Conservation (phyloP, 2,113 vertebrate genomes). For the Hippocampus mohnikei region DNA sequence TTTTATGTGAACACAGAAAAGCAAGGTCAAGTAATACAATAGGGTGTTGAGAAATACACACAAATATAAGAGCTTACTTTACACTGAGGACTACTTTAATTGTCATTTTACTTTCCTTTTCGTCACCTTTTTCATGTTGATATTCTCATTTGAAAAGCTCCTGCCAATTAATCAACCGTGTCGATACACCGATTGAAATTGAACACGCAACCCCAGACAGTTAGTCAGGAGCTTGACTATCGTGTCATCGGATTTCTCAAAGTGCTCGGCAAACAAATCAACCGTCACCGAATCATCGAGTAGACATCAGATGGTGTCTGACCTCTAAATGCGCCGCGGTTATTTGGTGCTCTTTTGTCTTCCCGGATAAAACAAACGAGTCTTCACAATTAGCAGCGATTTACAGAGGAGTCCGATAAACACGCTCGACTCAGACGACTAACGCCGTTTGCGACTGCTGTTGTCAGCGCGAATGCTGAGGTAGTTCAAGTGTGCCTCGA, state of each 20-base stretch:
- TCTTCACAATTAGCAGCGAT: not conserved
- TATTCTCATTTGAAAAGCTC: not conserved
- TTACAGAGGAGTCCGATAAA: constrained; percentile 13
- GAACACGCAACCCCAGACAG: constrained; percentile 3
- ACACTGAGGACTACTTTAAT: not conserved
- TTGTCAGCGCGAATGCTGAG: not conserved
- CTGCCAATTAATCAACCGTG: not conserved
- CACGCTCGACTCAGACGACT: not conserved
- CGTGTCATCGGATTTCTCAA: not conserved
- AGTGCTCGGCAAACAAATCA: constrained; percentile 14
- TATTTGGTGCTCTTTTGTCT: constrained; percentile 18
- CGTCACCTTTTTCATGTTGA: not conserved
- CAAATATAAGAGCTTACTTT: too few species aligned
- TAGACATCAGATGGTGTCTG: constrained; percentile 23
- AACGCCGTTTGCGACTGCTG: not conserved
- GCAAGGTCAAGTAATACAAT: too few species aligned
- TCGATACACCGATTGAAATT: not conserved
- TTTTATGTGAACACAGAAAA: too few species aligned
- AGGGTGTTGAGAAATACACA: too few species aligned
- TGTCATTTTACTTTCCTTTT: not conserved
- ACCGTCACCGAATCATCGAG: constrained; percentile 18
- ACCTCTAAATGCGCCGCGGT: constrained; percentile 7
- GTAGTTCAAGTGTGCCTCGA: constrained; percentile 38
- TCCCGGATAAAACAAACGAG: constrained; percentile 13
- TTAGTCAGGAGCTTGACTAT: not conserved